Evolutionary conservation across 2,113 vertebrate genomes (phyloP).

Genomic region (Halichoerus grypus): DNA sequence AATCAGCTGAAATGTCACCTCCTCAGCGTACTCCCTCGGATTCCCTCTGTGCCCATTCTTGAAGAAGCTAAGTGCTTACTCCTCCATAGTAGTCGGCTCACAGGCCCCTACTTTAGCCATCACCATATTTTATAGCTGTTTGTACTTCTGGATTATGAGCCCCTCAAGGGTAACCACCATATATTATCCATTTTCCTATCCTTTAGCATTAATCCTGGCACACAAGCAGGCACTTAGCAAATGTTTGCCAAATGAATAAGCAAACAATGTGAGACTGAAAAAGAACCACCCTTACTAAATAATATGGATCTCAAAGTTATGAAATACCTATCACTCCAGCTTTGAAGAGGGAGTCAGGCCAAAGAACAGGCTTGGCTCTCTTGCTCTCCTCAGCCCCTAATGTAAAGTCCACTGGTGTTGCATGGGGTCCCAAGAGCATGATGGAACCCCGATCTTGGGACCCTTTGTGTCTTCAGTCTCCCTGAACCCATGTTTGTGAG

Average conservation of each 20-base stretch:
- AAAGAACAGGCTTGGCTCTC: not conserved
- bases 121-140: not conserved
- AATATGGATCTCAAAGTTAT: not conserved
- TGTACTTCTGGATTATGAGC: not conserved
- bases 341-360: not conserved
- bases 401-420: not conserved
- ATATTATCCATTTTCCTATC: not conserved
- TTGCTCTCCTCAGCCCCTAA: not conserved
- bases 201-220: not conserved
- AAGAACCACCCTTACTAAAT: conserved; percentile 42
- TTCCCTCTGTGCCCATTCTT: not conserved
- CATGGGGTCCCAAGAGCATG: not conserved
- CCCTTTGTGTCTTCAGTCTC: not conserved
- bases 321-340: not conserved
- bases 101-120: not conserved
- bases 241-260: conserved; percentile 52
- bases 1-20: not conserved
- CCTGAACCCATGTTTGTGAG: not conserved
- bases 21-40: not conserved
- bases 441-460: not conserved
- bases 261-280: not conserved
- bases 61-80: not conserved
- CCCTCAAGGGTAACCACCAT: not conserved
- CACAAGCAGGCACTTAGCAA: conserved; percentile 10
- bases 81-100: not conserved